Conservation (phyloP, 2,113 vertebrate genomes). For the Vombatus ursinus region DNA sequence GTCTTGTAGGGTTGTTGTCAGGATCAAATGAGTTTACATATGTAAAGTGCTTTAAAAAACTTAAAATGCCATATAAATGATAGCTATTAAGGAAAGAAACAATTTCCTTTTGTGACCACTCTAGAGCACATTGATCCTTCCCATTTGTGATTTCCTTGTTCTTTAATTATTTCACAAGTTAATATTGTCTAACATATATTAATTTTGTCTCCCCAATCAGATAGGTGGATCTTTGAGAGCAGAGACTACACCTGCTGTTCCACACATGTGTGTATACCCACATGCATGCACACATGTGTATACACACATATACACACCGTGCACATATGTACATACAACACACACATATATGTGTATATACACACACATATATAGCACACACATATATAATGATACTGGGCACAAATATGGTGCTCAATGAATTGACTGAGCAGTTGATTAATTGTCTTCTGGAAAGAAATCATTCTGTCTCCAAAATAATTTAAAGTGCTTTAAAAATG, state of each 20-base stretch:
- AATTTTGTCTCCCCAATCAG: background rate
- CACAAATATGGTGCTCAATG: background rate
- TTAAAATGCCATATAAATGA: background rate
- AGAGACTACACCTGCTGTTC: background rate
- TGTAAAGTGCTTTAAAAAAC: background rate
- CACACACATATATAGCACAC: background rate
- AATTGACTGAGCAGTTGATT: background rate
- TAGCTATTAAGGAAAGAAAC: background rate
- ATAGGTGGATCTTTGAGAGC: background rate
- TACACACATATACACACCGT: too few species aligned
- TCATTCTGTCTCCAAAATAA: background rate
- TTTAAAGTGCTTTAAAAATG: background rate
- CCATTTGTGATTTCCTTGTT: background rate
- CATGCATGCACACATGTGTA: background rate
- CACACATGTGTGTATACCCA: background rate
- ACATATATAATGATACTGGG: background rate
- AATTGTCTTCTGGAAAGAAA: background rate
- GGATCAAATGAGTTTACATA: background rate
- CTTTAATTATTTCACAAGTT: background rate
- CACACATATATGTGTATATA: too few species aligned
- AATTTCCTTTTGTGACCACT: background rate
- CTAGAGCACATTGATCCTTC: background rate
- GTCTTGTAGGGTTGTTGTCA: background rate
- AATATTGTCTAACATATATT: background rate
- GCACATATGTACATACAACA: background rate